Conservation (phyloP, 2,797 vertebrate species). For the Brachyalestes nurse region DNA sequence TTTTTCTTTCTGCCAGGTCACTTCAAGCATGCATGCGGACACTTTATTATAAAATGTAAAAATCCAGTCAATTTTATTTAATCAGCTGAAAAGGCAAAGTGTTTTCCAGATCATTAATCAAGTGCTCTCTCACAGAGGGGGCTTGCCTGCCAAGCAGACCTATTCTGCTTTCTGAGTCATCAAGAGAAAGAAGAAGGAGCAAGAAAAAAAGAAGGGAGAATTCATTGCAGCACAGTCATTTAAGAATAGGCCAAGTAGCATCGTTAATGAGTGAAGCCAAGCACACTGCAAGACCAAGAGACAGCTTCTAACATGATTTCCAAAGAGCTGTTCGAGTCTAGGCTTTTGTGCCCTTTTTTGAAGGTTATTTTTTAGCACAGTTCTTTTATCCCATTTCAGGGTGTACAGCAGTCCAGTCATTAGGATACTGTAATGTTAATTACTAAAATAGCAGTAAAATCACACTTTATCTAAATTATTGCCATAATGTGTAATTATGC, state of each 20-base stretch:
- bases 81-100: slow-evolving; percentile 96
- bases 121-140: slow-evolving; percentile 85
- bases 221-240: slow-evolving; percentile 70
- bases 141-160: slow-evolving; percentile 84
- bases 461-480: not conserved
- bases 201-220: slow-evolving; percentile 54
- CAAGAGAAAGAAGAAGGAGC: slow-evolving; percentile 66
- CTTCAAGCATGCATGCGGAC: slow-evolving; percentile 71
- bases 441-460: not conserved
- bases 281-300: slow-evolving; percentile 65
- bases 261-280: slow-evolving; percentile 79
- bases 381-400: slow-evolving; percentile 20
- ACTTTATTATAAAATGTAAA: slow-evolving; percentile 97
- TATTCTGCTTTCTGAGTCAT: slow-evolving; percentile 78
- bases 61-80: slow-evolving; percentile 96
- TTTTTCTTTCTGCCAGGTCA: slow-evolving; percentile 45
- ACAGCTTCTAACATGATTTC: slow-evolving; percentile 41
- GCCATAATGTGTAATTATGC: not conserved
- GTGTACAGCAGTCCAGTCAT: not conserved
- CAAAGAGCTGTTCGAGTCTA: not conserved
- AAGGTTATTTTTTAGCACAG: slow-evolving; percentile 20
- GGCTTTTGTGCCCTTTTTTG: slow-evolving; percentile 27
- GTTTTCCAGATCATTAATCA: slow-evolving; percentile 96
- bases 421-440: not conserved
- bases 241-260: slow-evolving; percentile 78